Percentiles rank a stretch among this genome's conserved stretches.
These are phyloP conservation scores for Aricia artaxerxes DNA, from an alignment of 2,888 invertebrate genomes.

Conservation along the genomic window DNA sequence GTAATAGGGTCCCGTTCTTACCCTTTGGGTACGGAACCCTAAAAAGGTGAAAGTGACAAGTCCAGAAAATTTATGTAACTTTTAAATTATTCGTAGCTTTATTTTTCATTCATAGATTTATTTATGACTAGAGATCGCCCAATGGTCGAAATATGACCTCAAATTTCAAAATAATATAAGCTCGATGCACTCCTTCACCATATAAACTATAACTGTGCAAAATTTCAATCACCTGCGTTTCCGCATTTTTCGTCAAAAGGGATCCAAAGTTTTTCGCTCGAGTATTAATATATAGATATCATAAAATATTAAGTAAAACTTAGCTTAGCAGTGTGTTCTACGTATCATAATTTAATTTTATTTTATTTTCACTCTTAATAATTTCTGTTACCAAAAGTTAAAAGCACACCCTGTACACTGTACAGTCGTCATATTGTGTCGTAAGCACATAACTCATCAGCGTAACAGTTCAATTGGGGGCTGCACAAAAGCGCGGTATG, in stretches of 20 bases:
- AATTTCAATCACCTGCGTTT: no score
- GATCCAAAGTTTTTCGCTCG: no score
- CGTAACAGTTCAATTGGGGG: constrained; percentile 76
- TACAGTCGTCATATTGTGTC: constrained; percentile 17
- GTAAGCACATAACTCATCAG: constrained; percentile 70
- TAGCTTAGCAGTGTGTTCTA: neutral
- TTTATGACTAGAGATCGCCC: neutral
- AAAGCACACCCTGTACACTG: constrained; percentile 50
- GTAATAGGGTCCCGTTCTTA: no score
- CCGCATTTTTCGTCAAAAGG: no score
- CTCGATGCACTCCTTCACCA: no score
- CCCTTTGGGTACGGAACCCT: no score
- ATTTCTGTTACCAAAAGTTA: neutral
- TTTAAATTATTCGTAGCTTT: neutral
- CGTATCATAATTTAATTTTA: neutral
- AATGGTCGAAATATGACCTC: no score
- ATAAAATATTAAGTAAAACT: neutral
- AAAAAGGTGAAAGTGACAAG: neutral
- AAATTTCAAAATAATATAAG: no score
- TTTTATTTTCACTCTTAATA: neutral
- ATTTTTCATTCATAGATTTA: neutral
- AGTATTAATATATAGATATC: no score
- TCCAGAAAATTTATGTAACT: neutral
- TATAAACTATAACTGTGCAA: no score
- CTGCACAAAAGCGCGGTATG: constrained; percentile 70